Percentiles rank a stretch among this genome's conserved stretches.
These are phyloP conservation scores for Hemitrygon akajei DNA, from an alignment of 2,797 vertebrate species.

Conservation along the genomic window DNA sequence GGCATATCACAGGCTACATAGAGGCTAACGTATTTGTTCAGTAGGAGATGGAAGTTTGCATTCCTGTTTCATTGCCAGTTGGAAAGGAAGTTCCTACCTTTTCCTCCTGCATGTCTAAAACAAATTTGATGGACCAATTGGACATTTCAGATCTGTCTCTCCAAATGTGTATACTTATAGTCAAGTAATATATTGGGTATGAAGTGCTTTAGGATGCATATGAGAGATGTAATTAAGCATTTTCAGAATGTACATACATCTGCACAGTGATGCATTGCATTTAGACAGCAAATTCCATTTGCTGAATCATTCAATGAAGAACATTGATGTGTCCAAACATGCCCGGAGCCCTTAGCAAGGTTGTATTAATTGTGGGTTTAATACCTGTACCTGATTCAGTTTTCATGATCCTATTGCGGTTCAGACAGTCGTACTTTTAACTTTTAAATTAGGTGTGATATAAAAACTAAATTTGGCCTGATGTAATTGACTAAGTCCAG, in stretches of 20 bases:
- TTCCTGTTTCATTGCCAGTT: too few relatives aligned
- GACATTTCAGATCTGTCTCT: not conserved
- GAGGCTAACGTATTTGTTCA: not conserved
- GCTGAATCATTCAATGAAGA: not conserved
- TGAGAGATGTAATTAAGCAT: constrained; percentile 14
- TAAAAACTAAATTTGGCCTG: not conserved
- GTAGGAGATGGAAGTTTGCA: not conserved
- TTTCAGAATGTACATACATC: not conserved
- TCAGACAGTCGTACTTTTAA: not conserved
- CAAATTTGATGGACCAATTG: not conserved
- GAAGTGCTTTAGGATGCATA: not conserved
- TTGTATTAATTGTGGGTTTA: not conserved
- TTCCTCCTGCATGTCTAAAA: not conserved
- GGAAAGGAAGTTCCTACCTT: not conserved
- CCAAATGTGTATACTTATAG: not conserved
- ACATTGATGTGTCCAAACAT: not conserved
- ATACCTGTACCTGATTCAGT: not conserved
- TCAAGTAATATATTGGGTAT: not conserved
- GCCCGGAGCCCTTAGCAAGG: not conserved
- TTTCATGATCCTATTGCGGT: not conserved
- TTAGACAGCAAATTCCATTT: not conserved
- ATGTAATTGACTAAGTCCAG: constrained; percentile 46
- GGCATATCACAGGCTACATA: not conserved
- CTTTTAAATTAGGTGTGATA: not conserved
- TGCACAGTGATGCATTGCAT: not conserved